Base-by-base conservation (phyloP, 2,113 vertebrate genomes). In the Prinia subflava region DNA sequence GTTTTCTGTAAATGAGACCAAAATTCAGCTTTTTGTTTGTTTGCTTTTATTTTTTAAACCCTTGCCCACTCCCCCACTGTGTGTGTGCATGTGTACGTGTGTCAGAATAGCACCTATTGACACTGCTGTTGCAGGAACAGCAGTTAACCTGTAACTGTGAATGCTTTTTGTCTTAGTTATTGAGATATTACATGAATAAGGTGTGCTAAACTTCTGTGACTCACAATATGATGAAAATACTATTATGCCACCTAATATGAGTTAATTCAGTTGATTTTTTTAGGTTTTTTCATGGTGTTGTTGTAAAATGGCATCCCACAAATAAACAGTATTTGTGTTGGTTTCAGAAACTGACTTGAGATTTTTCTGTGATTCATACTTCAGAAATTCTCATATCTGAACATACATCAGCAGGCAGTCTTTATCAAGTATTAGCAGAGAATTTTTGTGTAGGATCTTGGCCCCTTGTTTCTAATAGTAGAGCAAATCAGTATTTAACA, bases 291-390 rank as follows among this genome's bases (percentile, higher is more conserved):
- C 82, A 96, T 96, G 94, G 85, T 97, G 83, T 94, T 93, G 79
- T 93, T 98, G 96, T 98, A 97, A 97, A 98, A 97, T 89, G 82
- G 75, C 95, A 96, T 96, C 95, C 82, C 90, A 90, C 95, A 96
- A 98, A 98, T 98, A 98, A 98, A 98, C 92, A 86, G 88, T 96
- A 96, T 97, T 98, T 98, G 97, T 98, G 96, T 97, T 98, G 92
- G 96, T 98, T 97, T 98, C 97, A 96, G 96, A 96, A 94, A 83
- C 44, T 92, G 92, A 92, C 81, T 93, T 95, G 62, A 97, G 87
- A 60, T 95, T 93, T 91, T 94, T 94, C 69, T 96, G 35, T 95
- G 78, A 17, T 64, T 96, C 44, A 22, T 73, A 35, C 81, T 90
- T 94, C 19, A 83, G 86, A 84, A 93, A 63, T 47, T 65, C 42